Base-by-base conservation (phyloP, 1,140 invertebrate genomes). In the Drosophila bocki region DNA sequence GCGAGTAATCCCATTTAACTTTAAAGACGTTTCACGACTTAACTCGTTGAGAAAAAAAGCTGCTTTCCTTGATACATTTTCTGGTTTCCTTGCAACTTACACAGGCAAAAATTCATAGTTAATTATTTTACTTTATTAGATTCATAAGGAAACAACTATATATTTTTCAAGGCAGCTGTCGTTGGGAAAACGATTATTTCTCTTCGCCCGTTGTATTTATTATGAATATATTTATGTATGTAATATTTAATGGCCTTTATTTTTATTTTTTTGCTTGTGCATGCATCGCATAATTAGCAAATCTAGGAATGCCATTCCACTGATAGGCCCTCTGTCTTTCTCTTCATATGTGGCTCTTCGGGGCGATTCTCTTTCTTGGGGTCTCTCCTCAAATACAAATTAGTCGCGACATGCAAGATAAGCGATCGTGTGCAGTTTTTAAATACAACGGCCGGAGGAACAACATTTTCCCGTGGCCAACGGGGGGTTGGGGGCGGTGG, bases 391-490 rank as follows among this genome's bases (percentile, higher is more conserved):
- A 69, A 79, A 87, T 82, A 86, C 70, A 86, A 86, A 86, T 86
- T 86, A 87, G 67, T 45, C 33, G 53, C 72, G 74, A 88, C 84
- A 88, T 88, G 80, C 77, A 78, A 87, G 84, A 87, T 87, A 87
- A 83, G 83, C 57, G 53, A 88, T 83, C 76, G 57, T 62, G 67
- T 74, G 64, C 77, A 67, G 15, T 67, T 78, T 47, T 67, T 61
- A 51, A 79, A 80, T 42, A 65, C 63, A 64, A 13, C 37, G 7
- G 26, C 48, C 47, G 63, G 48, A 75, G 61, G 44, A 76, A 87
- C 76, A 86, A 65, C 70, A 51, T 72, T 85, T 78, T 70, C 35
- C 51, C 33, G 54, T 70, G 45, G 45, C 32, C 45, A 42, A 22
- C 29, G 12, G 39, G 42, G 37, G 29, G 17, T 3, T 8, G 17